Evolutionary conservation across 2,113 vertebrate genomes (phyloP), one percentile per base, ranked within the genome.

Genomic region (Spilogale gracilis): DNA sequence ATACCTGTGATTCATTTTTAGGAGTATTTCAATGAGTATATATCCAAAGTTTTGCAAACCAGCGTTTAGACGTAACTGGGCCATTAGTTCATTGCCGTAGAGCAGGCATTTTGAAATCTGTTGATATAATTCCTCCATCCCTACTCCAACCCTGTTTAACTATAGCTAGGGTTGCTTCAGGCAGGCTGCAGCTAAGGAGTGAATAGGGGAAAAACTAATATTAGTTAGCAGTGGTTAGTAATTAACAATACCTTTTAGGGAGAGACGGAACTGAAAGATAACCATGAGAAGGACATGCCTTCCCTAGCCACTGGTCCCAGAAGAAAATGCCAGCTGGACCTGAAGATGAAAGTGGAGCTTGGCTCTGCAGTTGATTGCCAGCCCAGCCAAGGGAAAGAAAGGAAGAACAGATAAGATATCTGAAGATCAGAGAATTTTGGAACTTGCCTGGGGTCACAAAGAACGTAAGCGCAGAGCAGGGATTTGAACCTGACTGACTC

Each of bases 361-460:
- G 90, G 30, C 45, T 60, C 27, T 91, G 89, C 17, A 65, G 32
- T n/a, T 81, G 84, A 50, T 30, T 56, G 7, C 5, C 45, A 80
- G 69, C 50, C 17, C 85, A 84, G 10, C 4, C 85, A 20, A 5
- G 61, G 54, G 87, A 63, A 78, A 95, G 52, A 65, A 93, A 73
- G 56, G 4, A 92, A 20, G 21, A 45, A 50, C 54, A 94, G 13
- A 85, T 27, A 60, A 91, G 56, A 5, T 13, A 61, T 73, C 52
- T 89, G 54, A 94, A 92, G 25, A n/a, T 86, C 83, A 78, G 78
- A 94, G n/a, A 82, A 82, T 92, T 58, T 94, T 82, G 58, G 58
- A 81, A 61, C 16, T 79, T 92, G 20, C 18, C 48, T 88, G 45
- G 18, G 18, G 25, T 91, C 43, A 65, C 32, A 79, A 82, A 71